Evolutionary conservation across 2,888 invertebrate species (phyloP).

Genomic region (Epicampocera succincta): DNA sequence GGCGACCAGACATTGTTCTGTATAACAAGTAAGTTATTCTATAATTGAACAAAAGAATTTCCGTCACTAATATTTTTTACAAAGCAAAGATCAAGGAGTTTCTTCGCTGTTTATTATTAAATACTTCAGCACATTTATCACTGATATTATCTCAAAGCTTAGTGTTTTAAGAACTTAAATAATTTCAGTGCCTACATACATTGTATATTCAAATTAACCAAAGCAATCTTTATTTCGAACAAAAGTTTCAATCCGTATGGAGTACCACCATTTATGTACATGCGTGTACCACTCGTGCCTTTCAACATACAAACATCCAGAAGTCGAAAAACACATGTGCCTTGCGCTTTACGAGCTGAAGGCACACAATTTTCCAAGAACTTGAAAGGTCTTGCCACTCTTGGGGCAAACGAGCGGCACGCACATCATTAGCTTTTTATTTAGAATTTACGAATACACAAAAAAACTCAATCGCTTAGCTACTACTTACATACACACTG

Average conservation of each 20-base stretch:
- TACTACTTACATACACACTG: neutral
- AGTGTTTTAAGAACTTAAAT: neutral
- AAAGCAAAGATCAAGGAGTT: constrained; percentile 11
- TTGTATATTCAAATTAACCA: neutral
- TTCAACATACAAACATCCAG: neutral
- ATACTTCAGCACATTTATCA: too few species aligned
- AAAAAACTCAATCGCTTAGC: too few species aligned
- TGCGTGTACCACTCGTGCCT: neutral
- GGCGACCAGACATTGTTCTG: constrained; percentile 91
- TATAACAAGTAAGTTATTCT: constrained; percentile 88
- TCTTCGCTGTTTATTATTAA: too few species aligned
- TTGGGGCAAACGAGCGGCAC: too few species aligned
- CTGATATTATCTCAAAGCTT: too few species aligned
- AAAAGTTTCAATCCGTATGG: neutral
- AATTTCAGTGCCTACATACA: too few species aligned
- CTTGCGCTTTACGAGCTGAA: too few species aligned
- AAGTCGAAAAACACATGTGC: neutral
- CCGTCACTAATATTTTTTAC: constrained; percentile 18
- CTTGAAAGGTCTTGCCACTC: neutral
- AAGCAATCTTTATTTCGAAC: neutral
- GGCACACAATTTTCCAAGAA: neutral
- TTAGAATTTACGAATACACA: neutral
- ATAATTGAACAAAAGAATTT: constrained; percentile 7
- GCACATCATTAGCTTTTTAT: neutral
- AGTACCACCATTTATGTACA: neutral